Evolutionary conservation across 2,888 invertebrate genomes (phyloP), one percentile per base, ranked within the genome.

Genomic region (Lydus trimaculatus): DNA sequence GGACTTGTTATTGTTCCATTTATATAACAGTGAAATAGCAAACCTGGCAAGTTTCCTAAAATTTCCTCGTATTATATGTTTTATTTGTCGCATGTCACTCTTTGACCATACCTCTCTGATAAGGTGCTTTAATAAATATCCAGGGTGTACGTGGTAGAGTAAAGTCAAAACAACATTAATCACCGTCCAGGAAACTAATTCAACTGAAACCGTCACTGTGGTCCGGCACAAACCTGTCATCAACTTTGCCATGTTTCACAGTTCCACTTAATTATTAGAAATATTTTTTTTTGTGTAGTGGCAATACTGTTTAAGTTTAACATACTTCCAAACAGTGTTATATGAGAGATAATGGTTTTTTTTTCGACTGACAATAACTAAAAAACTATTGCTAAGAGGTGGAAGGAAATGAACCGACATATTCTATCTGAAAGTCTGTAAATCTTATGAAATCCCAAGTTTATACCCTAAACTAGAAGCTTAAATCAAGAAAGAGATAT

Each of bases 361-460:
- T 11, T 7, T 11, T 33, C 33, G 1, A 33, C 8, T 7, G 11
- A 33, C 33, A 33, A 11, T 28, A 2, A 33, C 5, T 33, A 33
- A 33, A 9, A 11, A 33, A 11, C 7, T 1, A 33, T 1, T 33
- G 33, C 7, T 33, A 1, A 33, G 11, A 11, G 33, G 63, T 28
- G 66, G 79, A 79, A 79, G 13, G 56, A n/a, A n/a, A n/a, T n/a
- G n/a, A n/a, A 1, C 23, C 25, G 79, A 79, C 81, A 74, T 81
- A 80, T 76, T 78, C 76, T 81, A 82, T 80, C 81, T 80, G 73
- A 71, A 77, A 78, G 79, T 78, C 79, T 74, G 79, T 82, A 82
- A 82, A 82, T 82, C 82, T 82, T 77, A 59, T 63, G 64, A 56
- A 56, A 39, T 58, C 61, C 64, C 52, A 36, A 70, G 64, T 66